Percentiles rank a stretch among this genome's conserved stretches.
phyloP scores from a whole-genome alignment of 1,140 invertebrate species.

The Microplitis demolitor region DNA sequence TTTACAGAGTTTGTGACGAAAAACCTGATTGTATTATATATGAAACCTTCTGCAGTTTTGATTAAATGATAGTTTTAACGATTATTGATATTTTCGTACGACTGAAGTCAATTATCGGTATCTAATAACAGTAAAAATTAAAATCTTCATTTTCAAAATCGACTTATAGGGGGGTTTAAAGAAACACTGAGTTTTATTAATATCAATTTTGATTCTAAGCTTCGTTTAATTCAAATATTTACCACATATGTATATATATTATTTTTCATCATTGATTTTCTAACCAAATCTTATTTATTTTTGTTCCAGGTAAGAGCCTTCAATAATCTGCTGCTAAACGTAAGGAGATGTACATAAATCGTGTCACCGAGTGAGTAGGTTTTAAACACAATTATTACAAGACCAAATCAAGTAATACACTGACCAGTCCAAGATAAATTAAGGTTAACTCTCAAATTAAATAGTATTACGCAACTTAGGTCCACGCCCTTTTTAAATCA shows the following conservation, averaged over 20 bases:
- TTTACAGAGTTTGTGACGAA: not conserved
- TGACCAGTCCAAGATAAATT: not conserved
- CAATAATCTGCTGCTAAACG: not conserved
- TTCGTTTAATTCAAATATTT: not conserved
- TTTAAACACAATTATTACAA: constrained; percentile 13
- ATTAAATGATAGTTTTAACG: too few relatives aligned
- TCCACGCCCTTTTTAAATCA: too few relatives aligned
- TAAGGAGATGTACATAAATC: constrained; percentile 5
- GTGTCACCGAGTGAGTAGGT: constrained; percentile 29
- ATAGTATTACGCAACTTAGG: not conserved
- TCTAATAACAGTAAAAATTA: too few relatives aligned
- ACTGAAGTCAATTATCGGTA: too few relatives aligned
- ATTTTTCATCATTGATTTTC: not conserved
- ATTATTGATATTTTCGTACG: too few relatives aligned
- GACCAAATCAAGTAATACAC: not conserved
- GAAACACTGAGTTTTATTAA: too few relatives aligned
- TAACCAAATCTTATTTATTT: constrained; percentile 15
- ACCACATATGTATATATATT: not conserved
- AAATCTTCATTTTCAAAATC: too few relatives aligned
- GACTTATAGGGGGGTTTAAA: too few relatives aligned
- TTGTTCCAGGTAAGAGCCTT: constrained; percentile 35
- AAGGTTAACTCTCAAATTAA: not conserved
- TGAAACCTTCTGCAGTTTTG: too few relatives aligned
- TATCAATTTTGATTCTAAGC: too few relatives aligned
- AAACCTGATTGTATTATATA: too few relatives aligned